Base-by-base conservation (phyloP, 2,797 vertebrate genomes). In the Pagetopsis macropterus region DNA sequence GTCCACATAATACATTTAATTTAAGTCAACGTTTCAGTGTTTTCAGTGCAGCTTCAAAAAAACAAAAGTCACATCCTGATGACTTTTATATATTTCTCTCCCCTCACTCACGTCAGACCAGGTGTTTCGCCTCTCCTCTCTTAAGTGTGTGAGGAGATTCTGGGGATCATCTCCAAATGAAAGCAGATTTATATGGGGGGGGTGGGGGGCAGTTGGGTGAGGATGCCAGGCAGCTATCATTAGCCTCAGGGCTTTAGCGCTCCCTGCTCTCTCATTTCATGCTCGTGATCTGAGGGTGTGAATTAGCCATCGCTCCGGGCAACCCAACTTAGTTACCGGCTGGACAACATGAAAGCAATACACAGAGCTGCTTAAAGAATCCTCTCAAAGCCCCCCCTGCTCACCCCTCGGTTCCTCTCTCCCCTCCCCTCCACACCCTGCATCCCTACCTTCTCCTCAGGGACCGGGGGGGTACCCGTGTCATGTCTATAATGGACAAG, bases 331-430 rank as follows among this genome's bases (percentile, higher is more conserved):
- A 93, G 91, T 94, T 93, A 93, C 92, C 86, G 92, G 90, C 91
- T 92, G 92, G 93, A 93, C 93, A 93, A 95, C 94, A 94, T 95
- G 94, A 94, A 95, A 95, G 95, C 93, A 94, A 95, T 91, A 92
- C 93, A 94, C 89, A 93, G 93, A 94, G 93, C 93, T 85, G 92
- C 93, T 94, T 94, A 94, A 94, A 94, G 93, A 95, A 93, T 93
- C 91, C 92, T 84, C 92, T 93, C 91, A 90, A 80, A 89, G 79
- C 71, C 83, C 87, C 88, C 88, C 81, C 81, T 37, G 6, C 33
- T 9, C 33, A 51, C 45, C 64, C 66, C 67, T 40, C 48, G 50
- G 68, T 70, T 45, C 61, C 41, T 17, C 27, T 48, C 31, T 5
- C 82, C 75, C 44, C 82, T 83, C 81, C 78, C 44, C 82, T 83